Percentiles rank a stretch among this genome's conserved stretches.
These are phyloP conservation scores for Andricus grossulariae DNA, from an alignment of 1,140 invertebrate species.

Conservation along the genomic window DNA sequence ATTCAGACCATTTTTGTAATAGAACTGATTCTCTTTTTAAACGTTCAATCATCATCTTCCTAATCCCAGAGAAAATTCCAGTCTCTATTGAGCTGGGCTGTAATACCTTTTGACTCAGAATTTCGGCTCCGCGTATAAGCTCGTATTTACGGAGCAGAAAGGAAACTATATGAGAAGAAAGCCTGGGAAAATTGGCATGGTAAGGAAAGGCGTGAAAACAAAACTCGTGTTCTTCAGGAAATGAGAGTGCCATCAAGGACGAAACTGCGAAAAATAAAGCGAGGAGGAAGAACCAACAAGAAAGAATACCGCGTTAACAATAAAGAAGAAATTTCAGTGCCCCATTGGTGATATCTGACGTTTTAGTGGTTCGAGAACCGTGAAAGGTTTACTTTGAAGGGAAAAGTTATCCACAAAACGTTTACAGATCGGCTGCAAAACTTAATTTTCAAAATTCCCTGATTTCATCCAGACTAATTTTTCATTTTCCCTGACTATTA, in stretches of 20 bases:
- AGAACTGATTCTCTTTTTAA: too few relatives aligned
- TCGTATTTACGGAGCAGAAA: too few relatives aligned
- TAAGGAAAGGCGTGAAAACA: constrained; percentile 13
- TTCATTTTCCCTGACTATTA: too few relatives aligned
- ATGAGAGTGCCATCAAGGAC: constrained; percentile 12
- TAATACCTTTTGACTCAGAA: too few relatives aligned
- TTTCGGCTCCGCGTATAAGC: too few relatives aligned
- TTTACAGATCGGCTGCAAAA: too few relatives aligned
- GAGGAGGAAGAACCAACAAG: neutral
- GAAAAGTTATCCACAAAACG: constrained; percentile 15
- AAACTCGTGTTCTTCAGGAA: neutral
- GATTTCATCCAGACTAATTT: too few relatives aligned
- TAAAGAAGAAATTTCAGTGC: constrained; percentile 7
- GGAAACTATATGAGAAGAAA: neutral
- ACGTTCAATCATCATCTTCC: too few relatives aligned
- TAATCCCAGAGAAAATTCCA: too few relatives aligned
- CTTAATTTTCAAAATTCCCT: too few relatives aligned
- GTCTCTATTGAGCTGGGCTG: too few relatives aligned
- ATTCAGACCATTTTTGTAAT: too few relatives aligned
- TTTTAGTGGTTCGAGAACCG: neutral
- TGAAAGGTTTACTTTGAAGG: neutral
- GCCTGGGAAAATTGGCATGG: neutral
- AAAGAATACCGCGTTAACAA: constrained; percentile 22
- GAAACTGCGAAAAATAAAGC: neutral
- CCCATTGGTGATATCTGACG: constrained; percentile 20